phyloP scores from a whole-genome alignment of 37 sponge, comb jelly and placozoan genomes.

The Ianthella basta region DNA sequence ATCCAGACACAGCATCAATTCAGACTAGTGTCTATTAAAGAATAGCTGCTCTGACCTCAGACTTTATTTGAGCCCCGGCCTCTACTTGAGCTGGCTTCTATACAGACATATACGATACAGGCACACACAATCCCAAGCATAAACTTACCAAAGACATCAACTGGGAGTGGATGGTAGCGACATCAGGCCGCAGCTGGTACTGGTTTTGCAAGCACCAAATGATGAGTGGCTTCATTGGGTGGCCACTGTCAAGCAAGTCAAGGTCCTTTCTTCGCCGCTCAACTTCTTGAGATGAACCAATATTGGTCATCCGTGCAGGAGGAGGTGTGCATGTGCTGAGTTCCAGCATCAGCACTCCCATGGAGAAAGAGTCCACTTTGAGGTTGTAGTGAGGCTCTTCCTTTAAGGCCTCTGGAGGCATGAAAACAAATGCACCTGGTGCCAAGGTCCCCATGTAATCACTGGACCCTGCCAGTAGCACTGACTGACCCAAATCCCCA shows the following conservation, averaged over 20 bases:
- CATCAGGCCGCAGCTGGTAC: not conserved
- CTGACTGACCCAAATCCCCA: slow-evolving; percentile 57
- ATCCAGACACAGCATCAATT: no score
- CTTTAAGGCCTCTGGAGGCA: slow-evolving; percentile 28
- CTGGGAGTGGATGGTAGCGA: not conserved
- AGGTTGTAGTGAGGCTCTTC: not conserved
- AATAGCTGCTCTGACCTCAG: no score
- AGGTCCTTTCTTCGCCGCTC: not conserved
- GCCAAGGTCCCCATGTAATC: slow-evolving; percentile 9
- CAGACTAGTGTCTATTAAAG: no score
- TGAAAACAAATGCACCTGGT: slow-evolving; percentile 2
- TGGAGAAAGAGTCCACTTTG: slow-evolving; percentile 21
- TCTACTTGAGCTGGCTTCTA: no score
- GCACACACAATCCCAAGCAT: no score
- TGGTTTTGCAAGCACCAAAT: slow-evolving; percentile 1
- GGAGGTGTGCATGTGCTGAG: not conserved
- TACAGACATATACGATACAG: no score
- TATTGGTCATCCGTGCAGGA: not conserved
- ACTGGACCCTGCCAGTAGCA: slow-evolving; percentile 18
- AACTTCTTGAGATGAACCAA: not conserved
- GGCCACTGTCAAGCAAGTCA: not conserved
- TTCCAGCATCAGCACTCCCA: slow-evolving; percentile 2
- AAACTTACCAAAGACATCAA: not conserved
- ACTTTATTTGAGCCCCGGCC: no score
- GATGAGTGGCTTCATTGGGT: not conserved